Evolutionary conservation across 2,888 invertebrate genomes (phyloP), one percentile per base, ranked within the genome.

Genomic region (Deroplatys truncata): DNA sequence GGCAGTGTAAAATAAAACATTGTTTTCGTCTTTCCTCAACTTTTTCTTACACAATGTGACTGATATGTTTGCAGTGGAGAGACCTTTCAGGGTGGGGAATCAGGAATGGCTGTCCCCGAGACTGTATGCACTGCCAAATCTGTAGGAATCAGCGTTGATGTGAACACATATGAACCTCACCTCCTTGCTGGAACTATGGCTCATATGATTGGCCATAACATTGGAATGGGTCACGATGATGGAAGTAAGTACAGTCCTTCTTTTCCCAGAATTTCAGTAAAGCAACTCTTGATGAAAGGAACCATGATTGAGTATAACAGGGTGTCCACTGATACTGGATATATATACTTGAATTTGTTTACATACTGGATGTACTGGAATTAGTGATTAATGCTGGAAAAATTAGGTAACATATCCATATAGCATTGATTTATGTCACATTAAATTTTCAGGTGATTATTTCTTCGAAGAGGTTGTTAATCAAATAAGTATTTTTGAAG

Each of bases 171-270:
- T 93, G 98, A 99, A 93, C 98, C 98, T 0, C 98, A 99, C 93
- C 96, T 98, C 90, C 95, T 98, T 72, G 99, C 98, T n/a, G 98
- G 98, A 85, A 98, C 98, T 86, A 97, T 99, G 97, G 98, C 99
- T 82, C 99, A 99, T 93, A 98, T 99, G 98, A 98, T 99, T 92
- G 99, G 99, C 28, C 99, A 99, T 93, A 98, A 98, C 93, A 97
- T 99, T 92, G 99, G 99, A 93, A 97, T 98, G 96, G 97, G 97
- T 10, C 99, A 99, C 94, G 99, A 99, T 93, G 98, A 98, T 92
- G 97, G 97, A 85, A 95, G 97, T 94, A 95, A 95, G 95, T 95
- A 84, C 86, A 13, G 2, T 72, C 25, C 0, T 72, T 8, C 15
- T 56, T 20, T 82, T 87, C 28, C 29, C 86, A 85, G 16, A 35